A percentile compares a stretch with the other conserved stretches of the same genome.
These are phyloP conservation scores for Eupsilia transversa DNA, from an alignment of 2,888 invertebrate genomes.

Conservation along the genomic window DNA sequence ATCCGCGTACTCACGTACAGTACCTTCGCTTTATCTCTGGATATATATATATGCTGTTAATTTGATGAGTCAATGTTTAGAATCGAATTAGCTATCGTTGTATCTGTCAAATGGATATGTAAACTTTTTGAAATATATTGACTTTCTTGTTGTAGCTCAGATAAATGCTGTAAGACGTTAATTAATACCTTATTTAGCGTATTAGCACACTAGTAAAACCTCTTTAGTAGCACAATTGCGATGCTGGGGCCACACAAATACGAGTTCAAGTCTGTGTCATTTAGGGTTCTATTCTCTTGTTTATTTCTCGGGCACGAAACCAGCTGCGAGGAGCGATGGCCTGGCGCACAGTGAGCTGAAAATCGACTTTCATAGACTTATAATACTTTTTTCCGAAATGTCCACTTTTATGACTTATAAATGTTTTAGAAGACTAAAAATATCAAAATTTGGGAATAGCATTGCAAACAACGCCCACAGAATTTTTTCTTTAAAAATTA, in stretches of 20 bases:
- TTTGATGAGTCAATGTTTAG: slow-evolving; percentile 16
- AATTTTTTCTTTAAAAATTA: too few relatives aligned
- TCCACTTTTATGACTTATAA: too few relatives aligned
- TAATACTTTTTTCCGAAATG: too few relatives aligned
- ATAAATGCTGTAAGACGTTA: neutral
- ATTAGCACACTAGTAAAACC: slow-evolving; percentile 17
- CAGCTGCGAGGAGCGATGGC: too few relatives aligned
- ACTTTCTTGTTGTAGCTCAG: neutral
- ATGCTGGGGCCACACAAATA: too few relatives aligned
- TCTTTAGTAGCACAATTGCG: slow-evolving; percentile 23
- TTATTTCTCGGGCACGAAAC: too few relatives aligned
- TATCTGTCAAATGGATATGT: neutral
- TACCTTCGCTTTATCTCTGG: neutral
- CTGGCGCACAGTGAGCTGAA: too few relatives aligned
- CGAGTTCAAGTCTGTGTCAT: too few relatives aligned
- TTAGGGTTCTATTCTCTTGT: neutral
- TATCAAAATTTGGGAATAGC: too few relatives aligned
- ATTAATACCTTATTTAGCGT: slow-evolving; percentile 4
- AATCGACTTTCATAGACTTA: too few relatives aligned
- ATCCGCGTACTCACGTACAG: slow-evolving; percentile 8
- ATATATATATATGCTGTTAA: neutral
- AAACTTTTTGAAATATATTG: neutral
- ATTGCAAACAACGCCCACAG: too few relatives aligned
- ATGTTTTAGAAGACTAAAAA: too few relatives aligned
- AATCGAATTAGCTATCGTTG: neutral